Conservation (phyloP, 2,888 invertebrate genomes). For the Listrodromus nycthemerus region DNA sequence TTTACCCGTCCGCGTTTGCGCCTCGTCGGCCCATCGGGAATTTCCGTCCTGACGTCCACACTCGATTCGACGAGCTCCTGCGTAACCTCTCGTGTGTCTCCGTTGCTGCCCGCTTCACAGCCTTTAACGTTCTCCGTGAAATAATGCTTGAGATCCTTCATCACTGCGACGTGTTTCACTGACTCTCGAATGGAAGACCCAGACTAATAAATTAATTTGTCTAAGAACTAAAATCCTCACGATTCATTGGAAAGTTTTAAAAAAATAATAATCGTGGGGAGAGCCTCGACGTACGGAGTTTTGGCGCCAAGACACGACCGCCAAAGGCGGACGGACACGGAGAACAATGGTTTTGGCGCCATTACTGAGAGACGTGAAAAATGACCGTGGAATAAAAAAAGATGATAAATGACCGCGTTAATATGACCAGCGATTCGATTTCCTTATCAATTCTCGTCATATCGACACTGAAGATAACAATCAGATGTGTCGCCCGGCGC, state of each 20-base stretch:
- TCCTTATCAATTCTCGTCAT: too few relatives aligned
- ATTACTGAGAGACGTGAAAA: too few relatives aligned
- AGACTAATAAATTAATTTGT: not conserved
- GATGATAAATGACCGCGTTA: not conserved
- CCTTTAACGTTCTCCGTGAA: conserved; percentile 73
- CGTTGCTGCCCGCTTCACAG: conserved; percentile 44
- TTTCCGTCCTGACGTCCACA: conserved; percentile 9
- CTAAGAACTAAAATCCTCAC: not conserved
- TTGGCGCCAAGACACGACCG: conserved; percentile 64
- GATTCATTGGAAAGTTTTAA: not conserved
- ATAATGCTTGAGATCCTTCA: conserved; percentile 79
- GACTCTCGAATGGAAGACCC: not conserved
- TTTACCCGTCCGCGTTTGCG: conserved; percentile 75
- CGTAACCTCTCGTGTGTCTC: conserved; percentile 61
- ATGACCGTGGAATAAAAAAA: too few relatives aligned
- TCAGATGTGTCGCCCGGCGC: too few relatives aligned
- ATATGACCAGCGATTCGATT: not conserved
- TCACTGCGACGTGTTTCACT: conserved; percentile 51
- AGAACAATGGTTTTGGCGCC: conserved; percentile 18
- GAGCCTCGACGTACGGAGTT: conserved; percentile 49
- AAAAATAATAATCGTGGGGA: not conserved
- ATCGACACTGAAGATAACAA: too few relatives aligned
- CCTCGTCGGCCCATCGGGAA: not conserved
- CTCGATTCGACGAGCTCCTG: conserved; percentile 35
- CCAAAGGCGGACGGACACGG: not conserved